These are phyloP conservation scores for Lampris incognitus DNA, from an alignment of 2,113 vertebrate species.

Conservation along the genomic window DNA sequence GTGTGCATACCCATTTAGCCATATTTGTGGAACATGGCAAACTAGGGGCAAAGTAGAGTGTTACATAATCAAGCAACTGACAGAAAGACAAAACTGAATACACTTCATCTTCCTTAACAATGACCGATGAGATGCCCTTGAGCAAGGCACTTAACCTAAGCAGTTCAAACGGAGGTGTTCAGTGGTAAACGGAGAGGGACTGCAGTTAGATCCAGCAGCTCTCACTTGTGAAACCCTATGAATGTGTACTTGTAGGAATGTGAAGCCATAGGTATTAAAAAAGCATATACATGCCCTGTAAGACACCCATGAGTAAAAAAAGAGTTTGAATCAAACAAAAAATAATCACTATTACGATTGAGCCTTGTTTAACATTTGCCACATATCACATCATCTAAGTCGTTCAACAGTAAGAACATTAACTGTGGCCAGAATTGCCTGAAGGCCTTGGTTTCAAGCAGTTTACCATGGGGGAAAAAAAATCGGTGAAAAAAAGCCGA, in stretches of 20 bases:
- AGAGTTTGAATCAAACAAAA: conserved; percentile 34
- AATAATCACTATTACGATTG: conserved; percentile 37
- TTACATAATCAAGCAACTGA: not conserved
- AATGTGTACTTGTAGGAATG: conserved; percentile 19
- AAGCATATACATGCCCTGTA: conserved; percentile 9
- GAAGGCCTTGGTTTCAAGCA: conserved; percentile 20
- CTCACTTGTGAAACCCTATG: conserved; percentile 22
- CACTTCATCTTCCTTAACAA: conserved; percentile 9
- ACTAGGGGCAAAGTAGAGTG: too few species aligned
- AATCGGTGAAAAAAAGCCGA: conserved; percentile 30
- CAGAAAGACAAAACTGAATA: conserved; percentile 9
- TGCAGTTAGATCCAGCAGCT: conserved; percentile 28
- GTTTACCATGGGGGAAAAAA: conserved; percentile 2
- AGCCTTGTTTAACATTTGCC: conserved; percentile 50
- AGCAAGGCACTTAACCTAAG: conserved; percentile 36
- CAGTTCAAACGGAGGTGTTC: conserved; percentile 16
- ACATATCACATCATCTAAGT: conserved; percentile 32
- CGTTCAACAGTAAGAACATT: conserved; percentile 22
- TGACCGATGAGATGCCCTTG: conserved; percentile 12
- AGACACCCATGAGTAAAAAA: not conserved
- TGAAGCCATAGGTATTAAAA: not conserved
- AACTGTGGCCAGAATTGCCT: conserved; percentile 33
- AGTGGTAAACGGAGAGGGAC: conserved; percentile 8
- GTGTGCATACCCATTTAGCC: too few species aligned
- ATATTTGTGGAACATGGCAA: too few species aligned